Conservation (phyloP, 2,797 vertebrate species). For the Tenualosa ilisha region DNA sequence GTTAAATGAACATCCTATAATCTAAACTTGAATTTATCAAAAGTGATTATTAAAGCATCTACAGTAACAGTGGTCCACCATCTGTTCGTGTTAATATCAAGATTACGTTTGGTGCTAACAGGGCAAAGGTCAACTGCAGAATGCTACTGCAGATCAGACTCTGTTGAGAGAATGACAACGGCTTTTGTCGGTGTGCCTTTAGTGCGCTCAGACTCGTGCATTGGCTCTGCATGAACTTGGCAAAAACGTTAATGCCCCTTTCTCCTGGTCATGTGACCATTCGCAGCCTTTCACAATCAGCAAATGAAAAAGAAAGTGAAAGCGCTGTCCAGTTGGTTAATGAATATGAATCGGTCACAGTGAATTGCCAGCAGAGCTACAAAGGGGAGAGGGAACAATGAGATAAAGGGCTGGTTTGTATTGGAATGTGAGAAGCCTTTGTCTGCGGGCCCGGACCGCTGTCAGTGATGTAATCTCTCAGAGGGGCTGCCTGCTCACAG, state of each 20-base stretch:
- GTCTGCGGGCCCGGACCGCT: not conserved
- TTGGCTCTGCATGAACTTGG: not conserved
- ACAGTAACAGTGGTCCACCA: not conserved
- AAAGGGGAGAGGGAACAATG: not conserved
- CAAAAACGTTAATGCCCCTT: not conserved
- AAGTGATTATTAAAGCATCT: not conserved
- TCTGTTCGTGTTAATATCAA: not conserved
- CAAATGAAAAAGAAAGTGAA: conserved; percentile 8
- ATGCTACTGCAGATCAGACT: not conserved
- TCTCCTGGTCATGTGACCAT: not conserved
- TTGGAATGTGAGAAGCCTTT: conserved; percentile 23
- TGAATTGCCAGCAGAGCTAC: not conserved
- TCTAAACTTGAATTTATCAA: not conserved
- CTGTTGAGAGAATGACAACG: not conserved
- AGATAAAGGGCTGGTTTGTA: not conserved
- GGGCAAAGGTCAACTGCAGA: not conserved
- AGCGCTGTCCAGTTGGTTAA: conserved; percentile 9
- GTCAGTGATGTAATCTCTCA: conserved; percentile 4
- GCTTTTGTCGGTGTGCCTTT: not conserved
- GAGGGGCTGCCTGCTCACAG: not conserved
- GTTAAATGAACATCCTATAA: not conserved
- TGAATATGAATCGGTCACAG: not conserved
- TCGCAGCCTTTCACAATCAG: not conserved
- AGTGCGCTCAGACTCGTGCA: not conserved
- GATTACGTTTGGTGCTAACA: not conserved